Conservation (phyloP, 2,113 vertebrate genomes). For the Hippocampus comes region DNA sequence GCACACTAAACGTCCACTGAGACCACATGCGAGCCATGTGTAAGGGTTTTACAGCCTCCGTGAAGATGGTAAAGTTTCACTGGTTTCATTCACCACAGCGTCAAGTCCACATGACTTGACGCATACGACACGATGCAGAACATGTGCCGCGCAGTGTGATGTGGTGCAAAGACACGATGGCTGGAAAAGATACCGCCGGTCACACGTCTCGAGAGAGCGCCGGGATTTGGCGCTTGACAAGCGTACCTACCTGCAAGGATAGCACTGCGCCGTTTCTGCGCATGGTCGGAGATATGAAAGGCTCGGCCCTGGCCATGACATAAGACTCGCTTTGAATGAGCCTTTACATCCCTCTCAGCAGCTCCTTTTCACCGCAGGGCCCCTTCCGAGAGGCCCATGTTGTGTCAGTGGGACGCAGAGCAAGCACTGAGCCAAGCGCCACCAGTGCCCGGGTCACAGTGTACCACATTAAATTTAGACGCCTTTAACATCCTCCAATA, state of each 20-base stretch:
- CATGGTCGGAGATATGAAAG: constrained; percentile 46
- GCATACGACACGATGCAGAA: not conserved
- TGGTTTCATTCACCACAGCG: not conserved
- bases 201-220: constrained; percentile 33
- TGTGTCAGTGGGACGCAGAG: constrained; percentile 50
- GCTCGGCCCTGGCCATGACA: constrained; percentile 54
- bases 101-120: constrained; percentile 10
- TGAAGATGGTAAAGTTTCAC: constrained; percentile 7
- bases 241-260: constrained; percentile 29
- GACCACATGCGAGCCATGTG: constrained; percentile 11
- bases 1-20: no score
- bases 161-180: constrained; percentile 27
- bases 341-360: constrained; percentile 44
- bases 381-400: constrained; percentile 50
- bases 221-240: constrained; percentile 11
- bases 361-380: constrained; percentile 35
- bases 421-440: constrained; percentile 42
- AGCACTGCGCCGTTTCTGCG: constrained; percentile 33
- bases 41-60: constrained; percentile 13
- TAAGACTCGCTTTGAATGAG: constrained; percentile 47
- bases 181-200: constrained; percentile 27
- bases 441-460: constrained; percentile 65
- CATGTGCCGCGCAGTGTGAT: not conserved
- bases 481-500: constrained; percentile 76
- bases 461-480: constrained; percentile 76